Percentiles rank a stretch among this genome's conserved stretches.
phyloP scores from a whole-genome alignment of 2,113 vertebrate species.

The Gulo gulo region DNA sequence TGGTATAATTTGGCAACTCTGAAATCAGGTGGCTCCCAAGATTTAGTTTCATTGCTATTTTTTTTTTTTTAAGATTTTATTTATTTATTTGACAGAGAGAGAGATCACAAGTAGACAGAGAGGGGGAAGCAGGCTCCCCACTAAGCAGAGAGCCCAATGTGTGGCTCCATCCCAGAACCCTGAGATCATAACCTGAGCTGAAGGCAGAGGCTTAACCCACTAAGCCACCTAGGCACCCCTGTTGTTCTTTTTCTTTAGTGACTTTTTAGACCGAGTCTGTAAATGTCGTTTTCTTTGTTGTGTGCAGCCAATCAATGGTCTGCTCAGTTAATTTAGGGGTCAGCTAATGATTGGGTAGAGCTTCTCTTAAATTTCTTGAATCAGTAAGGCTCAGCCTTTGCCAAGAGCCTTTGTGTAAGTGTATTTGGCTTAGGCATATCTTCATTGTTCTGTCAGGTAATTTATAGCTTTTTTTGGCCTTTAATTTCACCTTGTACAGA shows the following conservation, averaged over 20 bases:
- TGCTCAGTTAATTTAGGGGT: neutral
- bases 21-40: neutral
- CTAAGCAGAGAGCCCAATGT: no score
- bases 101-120: no score
- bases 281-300: neutral
- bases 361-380: neutral
- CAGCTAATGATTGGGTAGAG: neutral
- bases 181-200: no score
- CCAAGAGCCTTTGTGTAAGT: neutral
- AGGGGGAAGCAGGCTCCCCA: no score
- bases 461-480: neutral
- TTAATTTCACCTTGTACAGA: neutral
- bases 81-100: no score
- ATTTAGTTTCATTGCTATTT: neutral
- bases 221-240: no score
- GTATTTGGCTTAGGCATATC: neutral
- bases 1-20: neutral
- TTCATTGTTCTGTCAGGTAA: neutral
- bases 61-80: neutral
- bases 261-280: neutral
- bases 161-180: no score
- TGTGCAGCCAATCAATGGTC: neutral
- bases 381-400: neutral
- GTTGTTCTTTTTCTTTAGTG: neutral
- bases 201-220: no score